Conservation (phyloP, 1,140 invertebrate genomes). For the Homalodisca vitripennis region DNA sequence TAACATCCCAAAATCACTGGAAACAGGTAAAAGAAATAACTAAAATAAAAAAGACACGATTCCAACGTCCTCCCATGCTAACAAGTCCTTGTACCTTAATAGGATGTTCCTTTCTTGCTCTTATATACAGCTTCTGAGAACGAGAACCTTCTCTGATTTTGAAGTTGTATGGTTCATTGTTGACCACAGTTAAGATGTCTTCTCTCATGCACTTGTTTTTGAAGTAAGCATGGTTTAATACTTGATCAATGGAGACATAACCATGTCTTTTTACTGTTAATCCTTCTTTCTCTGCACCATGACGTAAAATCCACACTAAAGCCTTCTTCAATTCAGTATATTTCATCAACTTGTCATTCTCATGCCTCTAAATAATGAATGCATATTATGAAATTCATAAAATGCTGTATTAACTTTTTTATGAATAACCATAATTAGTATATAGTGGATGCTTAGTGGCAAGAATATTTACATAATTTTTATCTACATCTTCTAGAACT, state of each 20-base stretch:
- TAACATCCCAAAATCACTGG: no score
- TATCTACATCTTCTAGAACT: no score
- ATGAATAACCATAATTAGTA: no score
- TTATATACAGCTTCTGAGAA: not conserved
- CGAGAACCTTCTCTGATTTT: not conserved
- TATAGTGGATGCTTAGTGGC: no score
- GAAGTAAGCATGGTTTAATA: slow-evolving; percentile 5
- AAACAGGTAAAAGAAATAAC: no score
- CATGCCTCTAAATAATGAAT: no score
- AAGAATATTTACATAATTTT: no score
- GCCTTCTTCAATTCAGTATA: slow-evolving; percentile 16
- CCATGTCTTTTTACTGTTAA: not conserved
- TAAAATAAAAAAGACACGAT: no score
- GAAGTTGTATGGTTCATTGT: slow-evolving; percentile 12
- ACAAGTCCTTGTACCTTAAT: slow-evolving; percentile 22
- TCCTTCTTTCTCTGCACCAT: slow-evolving; percentile 11
- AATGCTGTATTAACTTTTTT: no score
- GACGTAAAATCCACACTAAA: slow-evolving; percentile 11
- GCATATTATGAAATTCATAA: no score
- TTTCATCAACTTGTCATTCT: not conserved
- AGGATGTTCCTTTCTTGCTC: slow-evolving; percentile 8
- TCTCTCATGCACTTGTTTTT: slow-evolving; percentile 6
- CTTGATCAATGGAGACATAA: not conserved
- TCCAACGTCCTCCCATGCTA: no score
- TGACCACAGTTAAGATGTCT: slow-evolving; percentile 2